phyloP scores from a whole-genome alignment of 37 sponge, comb jelly and placozoan species.

The Ephydatia muelleri region DNA sequence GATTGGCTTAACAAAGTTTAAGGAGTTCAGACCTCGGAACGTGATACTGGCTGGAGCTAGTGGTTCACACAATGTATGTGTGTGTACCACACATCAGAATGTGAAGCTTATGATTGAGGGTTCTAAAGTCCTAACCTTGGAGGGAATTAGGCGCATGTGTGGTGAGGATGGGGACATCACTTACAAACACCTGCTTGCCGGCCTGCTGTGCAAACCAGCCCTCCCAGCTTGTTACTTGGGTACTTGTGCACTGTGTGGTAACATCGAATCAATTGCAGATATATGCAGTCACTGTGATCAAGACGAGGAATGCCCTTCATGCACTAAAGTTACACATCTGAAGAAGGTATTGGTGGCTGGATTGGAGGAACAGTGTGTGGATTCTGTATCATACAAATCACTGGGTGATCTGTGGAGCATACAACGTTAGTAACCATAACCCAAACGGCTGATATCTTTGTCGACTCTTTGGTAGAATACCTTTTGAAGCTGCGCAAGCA shows the following conservation, averaged over 20 bases:
- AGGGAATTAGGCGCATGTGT: background rate
- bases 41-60: background rate
- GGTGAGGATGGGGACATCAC: background rate
- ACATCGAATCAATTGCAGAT: no score
- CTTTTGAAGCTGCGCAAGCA: background rate
- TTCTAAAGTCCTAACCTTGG: no score
- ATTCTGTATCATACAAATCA: background rate
- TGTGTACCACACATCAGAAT: conserved; percentile 57
- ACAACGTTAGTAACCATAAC: background rate
- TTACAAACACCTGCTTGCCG: conserved; percentile 41
- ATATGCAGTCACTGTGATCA: no score
- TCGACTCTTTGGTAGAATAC: background rate
- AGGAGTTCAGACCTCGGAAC: background rate
- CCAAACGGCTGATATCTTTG: background rate
- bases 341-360: background rate
- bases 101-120: background rate
- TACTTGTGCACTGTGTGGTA: conserved; percentile 8
- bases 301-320: background rate
- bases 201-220: conserved; percentile 42
- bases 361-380: background rate
- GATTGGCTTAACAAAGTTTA: background rate
- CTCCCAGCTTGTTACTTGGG: conserved; percentile 31
- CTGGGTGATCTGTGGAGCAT: background rate
- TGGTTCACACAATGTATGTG: conserved; percentile 29
- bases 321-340: background rate